These are phyloP conservation scores for Ornithoptera priamus DNA, from an alignment of 2,888 invertebrate species.

Conservation along the genomic window DNA sequence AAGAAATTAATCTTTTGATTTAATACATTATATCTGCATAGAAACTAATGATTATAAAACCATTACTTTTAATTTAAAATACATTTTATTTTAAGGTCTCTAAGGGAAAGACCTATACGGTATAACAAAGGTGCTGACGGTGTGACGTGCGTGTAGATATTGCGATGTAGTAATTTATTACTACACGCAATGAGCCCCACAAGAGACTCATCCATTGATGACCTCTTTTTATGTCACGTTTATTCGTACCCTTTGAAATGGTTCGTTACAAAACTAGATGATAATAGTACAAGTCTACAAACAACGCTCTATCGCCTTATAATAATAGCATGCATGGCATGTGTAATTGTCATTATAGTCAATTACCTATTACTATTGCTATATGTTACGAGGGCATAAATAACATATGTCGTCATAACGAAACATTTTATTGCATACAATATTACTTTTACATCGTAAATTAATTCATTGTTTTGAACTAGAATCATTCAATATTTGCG, in stretches of 20 bases:
- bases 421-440: background rate
- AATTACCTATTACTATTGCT: conserved; percentile 5
- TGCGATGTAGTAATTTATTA: background rate
- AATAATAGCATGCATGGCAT: background rate
- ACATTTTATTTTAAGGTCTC: too few species aligned
- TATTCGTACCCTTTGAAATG: conserved; percentile 22
- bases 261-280: conserved; percentile 27
- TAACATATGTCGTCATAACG: background rate
- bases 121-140: too few species aligned
- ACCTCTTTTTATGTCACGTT: conserved; percentile 7
- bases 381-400: conserved; percentile 10
- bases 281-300: conserved; percentile 32
- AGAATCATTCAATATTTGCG: background rate
- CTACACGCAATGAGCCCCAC: conserved; percentile 8
- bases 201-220: conserved; percentile 15
- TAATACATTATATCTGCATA: too few species aligned
- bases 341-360: background rate
- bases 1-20: too few species aligned
- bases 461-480: background rate
- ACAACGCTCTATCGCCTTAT: conserved; percentile 9
- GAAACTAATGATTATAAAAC: too few species aligned
- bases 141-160: too few species aligned
- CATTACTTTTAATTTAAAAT: too few species aligned
- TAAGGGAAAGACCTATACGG: too few species aligned
- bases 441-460: conserved; percentile 3